These are phyloP conservation scores for Caranx melampygus DNA, from an alignment of 2,113 vertebrate species.

Conservation along the genomic window DNA sequence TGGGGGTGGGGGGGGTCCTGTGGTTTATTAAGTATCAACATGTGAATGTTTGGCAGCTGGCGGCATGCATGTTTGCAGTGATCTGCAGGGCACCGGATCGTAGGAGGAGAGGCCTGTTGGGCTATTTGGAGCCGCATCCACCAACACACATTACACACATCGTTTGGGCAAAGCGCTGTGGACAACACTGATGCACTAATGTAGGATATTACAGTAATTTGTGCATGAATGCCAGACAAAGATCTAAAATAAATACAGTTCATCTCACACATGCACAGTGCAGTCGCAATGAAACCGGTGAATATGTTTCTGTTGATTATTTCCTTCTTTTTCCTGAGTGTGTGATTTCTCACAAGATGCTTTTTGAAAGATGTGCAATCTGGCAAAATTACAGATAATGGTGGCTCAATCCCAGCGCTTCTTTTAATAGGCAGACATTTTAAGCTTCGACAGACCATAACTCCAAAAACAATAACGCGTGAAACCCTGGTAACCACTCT, in stretches of 20 bases:
- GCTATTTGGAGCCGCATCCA: slow-evolving; percentile 75
- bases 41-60: slow-evolving; percentile 56
- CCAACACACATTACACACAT: slow-evolving; percentile 67
- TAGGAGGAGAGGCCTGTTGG: slow-evolving; percentile 72
- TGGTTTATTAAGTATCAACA: slow-evolving; percentile 36
- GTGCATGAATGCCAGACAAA: not conserved
- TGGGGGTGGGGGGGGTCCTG: slow-evolving; percentile 11
- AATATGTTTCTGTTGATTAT: not conserved
- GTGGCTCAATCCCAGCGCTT: not conserved
- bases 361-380: slow-evolving; percentile 6
- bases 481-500: not conserved
- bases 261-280: not conserved
- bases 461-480: slow-evolving; percentile 15
- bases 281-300: not conserved
- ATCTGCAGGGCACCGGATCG: slow-evolving; percentile 67
- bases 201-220: slow-evolving; percentile 1
- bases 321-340: not conserved
- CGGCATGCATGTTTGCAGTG: slow-evolving; percentile 58
- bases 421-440: slow-evolving; percentile 46
- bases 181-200: slow-evolving; percentile 27
- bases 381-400: slow-evolving; percentile 35
- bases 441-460: slow-evolving; percentile 19
- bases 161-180: slow-evolving; percentile 23
- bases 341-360: not conserved
- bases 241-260: slow-evolving; percentile 7